These are phyloP conservation scores for Stenoptilia bipunctidactyla DNA, from an alignment of 2,888 invertebrate species.

Conservation along the genomic window DNA sequence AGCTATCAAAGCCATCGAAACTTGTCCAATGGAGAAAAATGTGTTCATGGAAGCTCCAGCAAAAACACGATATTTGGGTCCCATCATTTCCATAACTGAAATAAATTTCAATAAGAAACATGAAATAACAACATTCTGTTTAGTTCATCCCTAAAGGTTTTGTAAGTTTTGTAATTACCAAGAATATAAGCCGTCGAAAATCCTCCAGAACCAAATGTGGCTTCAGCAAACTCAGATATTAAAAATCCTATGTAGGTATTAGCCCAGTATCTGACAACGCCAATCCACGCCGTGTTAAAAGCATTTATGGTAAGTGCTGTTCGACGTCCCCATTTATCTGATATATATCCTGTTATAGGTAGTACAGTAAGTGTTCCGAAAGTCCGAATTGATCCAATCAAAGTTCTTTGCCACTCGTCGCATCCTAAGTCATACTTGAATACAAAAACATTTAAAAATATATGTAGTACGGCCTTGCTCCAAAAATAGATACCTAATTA, in stretches of 20 bases:
- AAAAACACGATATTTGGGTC: conserved; percentile 76
- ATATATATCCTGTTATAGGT: conserved; percentile 77
- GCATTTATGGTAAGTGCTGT: conserved; percentile 68
- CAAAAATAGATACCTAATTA: no score
- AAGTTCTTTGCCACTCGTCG: conserved; percentile 76
- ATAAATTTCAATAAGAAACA: conserved; percentile 2
- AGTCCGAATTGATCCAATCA: conserved; percentile 79
- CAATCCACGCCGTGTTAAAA: conserved; percentile 71
- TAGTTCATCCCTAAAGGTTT: not conserved
- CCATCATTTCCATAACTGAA: conserved; percentile 80
- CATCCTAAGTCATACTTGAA: conserved; percentile 73
- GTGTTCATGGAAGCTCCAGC: conserved; percentile 77
- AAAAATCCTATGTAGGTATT: conserved; percentile 75
- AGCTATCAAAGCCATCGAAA: conserved; percentile 75
- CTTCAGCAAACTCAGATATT: conserved; percentile 76
- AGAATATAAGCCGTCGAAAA: conserved; percentile 80
- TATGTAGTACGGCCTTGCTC: no score
- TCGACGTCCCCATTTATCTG: conserved; percentile 78
- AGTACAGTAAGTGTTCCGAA: conserved; percentile 76
- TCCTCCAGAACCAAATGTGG: conserved; percentile 74
- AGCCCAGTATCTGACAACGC: conserved; percentile 70
- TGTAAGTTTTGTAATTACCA: conserved; percentile 46
- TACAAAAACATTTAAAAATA: not conserved
- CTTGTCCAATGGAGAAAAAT: conserved; percentile 78
- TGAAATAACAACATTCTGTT: no score